Conservation (phyloP, 2,888 invertebrate genomes). For the Azorinus chamasolen region DNA sequence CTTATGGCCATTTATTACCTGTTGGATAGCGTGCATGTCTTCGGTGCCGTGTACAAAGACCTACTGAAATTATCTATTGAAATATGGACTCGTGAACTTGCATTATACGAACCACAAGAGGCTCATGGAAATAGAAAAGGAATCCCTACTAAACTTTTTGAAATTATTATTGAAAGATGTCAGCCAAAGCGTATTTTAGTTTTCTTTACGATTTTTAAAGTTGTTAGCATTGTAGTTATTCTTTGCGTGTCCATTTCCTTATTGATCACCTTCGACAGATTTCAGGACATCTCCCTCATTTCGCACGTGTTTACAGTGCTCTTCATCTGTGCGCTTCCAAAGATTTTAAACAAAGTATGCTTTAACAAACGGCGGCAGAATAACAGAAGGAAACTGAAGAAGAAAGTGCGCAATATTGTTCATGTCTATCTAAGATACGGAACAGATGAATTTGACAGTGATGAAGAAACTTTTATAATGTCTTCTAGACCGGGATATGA, state of each 20-base stretch:
- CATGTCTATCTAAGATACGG: too few species aligned
- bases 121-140: slow-evolving; percentile 20
- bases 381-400: too few species aligned
- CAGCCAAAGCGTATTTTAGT: slow-evolving; percentile 43
- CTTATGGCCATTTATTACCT: slow-evolving; percentile 53
- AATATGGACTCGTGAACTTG: not conserved
- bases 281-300: slow-evolving; percentile 47
- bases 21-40: slow-evolving; percentile 31
- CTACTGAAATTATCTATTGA: slow-evolving; percentile 36
- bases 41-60: slow-evolving; percentile 33
- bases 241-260: slow-evolving; percentile 41
- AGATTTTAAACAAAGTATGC: slow-evolving; percentile 12
- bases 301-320: slow-evolving; percentile 52
- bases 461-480: too few species aligned
- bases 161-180: slow-evolving; percentile 24
- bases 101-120: not conserved
- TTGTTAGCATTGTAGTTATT: slow-evolving; percentile 22
- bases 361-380: too few species aligned
- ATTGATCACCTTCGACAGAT: slow-evolving; percentile 41
- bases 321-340: slow-evolving; percentile 50
- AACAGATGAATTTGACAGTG: too few species aligned
- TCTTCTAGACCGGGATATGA: too few species aligned
- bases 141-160: slow-evolving; percentile 27
- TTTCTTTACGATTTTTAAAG: slow-evolving; percentile 31
- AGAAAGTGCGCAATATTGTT: too few species aligned